Base-by-base conservation (phyloP, 2,797 vertebrate genomes). In the Erpetoichthys calabaricus region DNA sequence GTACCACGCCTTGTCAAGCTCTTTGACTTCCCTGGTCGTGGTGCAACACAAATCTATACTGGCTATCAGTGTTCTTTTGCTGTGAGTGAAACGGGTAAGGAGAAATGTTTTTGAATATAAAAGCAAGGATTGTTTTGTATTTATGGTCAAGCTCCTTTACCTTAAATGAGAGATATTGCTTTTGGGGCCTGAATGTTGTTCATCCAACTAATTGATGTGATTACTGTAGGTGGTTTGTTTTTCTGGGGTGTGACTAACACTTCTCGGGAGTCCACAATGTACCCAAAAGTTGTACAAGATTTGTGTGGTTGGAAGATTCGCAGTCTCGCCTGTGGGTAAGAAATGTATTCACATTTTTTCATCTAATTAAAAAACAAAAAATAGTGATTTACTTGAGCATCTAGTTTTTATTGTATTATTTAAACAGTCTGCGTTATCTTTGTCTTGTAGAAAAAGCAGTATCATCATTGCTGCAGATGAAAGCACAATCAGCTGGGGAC, bases 241-340 rank as follows among this genome's bases (percentile, higher is more conserved):
- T 98, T 98, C 77, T 98, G 95, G 95, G 95, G 95, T 0, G 91
- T 92, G 25, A 98, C 95, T 42, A 98, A 97, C 73, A 94, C 94
- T 0, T 94, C 93, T 25, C 88, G 95, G n/a, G 95, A 98, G 51
- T 97, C 92, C 0, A 98, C 94, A 51, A 98, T 98, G 95, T 98
- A 98, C 59, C 95, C 95, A 50, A 98, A 98, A 74, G 68, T 87
- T 1, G 94, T 98, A 65, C 95, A 97, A 81, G 95, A 98, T 55
- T 82, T 98, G 44, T 96, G 94, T 4, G 95, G 95, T 45, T 97
- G 94, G 93, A 89, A 89, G 66, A 86, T 96, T 66, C 89, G 94
- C 58, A 94, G 87, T 68, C 71, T 97, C 74, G 87, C 87, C 0
- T 97, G 95, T 45, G 95, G 95, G 94, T 97, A 68, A 76, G 92